Evolutionary conservation across 2,888 invertebrate species (phyloP).

Genomic region (Acanthosepion lycidas): DNA sequence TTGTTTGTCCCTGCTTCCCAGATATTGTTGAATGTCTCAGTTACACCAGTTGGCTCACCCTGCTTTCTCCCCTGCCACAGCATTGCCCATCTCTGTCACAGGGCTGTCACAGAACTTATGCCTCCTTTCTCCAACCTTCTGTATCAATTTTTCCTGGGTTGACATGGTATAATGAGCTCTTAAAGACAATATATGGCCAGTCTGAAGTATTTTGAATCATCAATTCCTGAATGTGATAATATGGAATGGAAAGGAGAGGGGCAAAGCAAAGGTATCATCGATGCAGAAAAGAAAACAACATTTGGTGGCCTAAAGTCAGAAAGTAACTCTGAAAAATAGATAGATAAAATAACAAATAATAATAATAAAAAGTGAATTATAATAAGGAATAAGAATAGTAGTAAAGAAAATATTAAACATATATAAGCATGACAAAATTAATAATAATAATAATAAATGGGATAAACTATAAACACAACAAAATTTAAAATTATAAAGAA

Average conservation of each 20-base stretch:
- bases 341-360: not conserved
- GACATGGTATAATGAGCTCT: constrained; percentile 33
- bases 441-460: not conserved
- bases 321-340: not conserved
- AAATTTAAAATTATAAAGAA: not conserved
- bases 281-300: not conserved
- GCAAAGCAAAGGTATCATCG: not conserved
- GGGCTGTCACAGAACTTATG: not conserved
- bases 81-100: not conserved
- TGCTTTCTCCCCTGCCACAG: not conserved
- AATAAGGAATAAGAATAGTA: not conserved
- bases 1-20: not conserved
- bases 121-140: not conserved
- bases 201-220: constrained; percentile 33
- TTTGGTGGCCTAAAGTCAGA: not conserved
- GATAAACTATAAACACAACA: not conserved
- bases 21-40: constrained; percentile 33
- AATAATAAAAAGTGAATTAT: not conserved
- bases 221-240: constrained; percentile 9
- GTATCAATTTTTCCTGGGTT: constrained; percentile 33
- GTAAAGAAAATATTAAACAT: not conserved
- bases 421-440: not conserved
- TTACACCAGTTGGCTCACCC: not conserved
- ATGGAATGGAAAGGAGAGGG: not conserved
- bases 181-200: not conserved